A percentile compares a stretch with the other conserved stretches of the same genome.
These are phyloP conservation scores for Anableps anableps DNA, from an alignment of 2,797 vertebrate species.

Conservation along the genomic window DNA sequence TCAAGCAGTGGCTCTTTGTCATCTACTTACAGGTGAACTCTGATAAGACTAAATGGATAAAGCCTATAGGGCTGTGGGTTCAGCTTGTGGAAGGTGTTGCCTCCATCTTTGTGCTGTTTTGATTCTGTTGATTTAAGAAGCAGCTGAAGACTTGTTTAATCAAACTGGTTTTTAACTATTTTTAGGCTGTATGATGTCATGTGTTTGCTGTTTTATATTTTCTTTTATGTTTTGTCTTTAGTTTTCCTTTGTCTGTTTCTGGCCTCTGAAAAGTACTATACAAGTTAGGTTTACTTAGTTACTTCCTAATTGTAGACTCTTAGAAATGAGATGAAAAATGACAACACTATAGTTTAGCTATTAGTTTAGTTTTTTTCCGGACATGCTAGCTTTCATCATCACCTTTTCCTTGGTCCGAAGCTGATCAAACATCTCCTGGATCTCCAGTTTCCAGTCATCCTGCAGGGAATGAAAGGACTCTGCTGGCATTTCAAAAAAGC, in stretches of 20 bases:
- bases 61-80: no score
- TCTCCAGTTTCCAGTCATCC: slow-evolving; percentile 98
- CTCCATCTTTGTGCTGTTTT: no score
- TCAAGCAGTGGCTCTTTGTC: neutral
- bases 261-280: neutral
- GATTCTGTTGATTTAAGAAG: neutral
- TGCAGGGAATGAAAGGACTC: slow-evolving; percentile 97
- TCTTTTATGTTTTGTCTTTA: neutral
- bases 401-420: slow-evolving; percentile 98
- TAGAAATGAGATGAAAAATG: neutral
- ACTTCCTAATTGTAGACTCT: no score
- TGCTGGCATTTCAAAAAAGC: slow-evolving; percentile 97
- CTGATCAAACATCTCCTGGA: slow-evolving; percentile 98
- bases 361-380: neutral
- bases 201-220: neutral
- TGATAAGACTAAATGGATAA: neutral
- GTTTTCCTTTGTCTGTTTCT: neutral
- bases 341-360: neutral
- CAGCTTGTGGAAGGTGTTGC: no score
- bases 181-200: neutral
- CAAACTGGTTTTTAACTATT: neutral
- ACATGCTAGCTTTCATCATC: slow-evolving; percentile 11
- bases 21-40: neutral
- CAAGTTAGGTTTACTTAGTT: neutral
- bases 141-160: neutral